Base-by-base conservation (phyloP, 2,888 invertebrate genomes). In the Sarcophaga caerulescens region DNA sequence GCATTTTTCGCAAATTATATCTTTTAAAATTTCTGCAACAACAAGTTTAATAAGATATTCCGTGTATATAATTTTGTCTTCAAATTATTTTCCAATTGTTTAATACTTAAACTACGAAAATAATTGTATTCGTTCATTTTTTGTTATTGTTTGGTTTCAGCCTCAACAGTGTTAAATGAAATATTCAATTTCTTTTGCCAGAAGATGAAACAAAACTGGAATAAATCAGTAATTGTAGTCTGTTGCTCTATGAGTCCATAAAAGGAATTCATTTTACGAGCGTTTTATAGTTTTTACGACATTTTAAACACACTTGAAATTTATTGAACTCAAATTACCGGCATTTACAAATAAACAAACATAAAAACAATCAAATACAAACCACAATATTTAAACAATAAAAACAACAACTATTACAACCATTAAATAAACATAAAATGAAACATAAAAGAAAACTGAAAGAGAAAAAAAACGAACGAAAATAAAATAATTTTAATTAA, bases 371-470 rank as follows among this genome's bases (percentile, higher is more conserved):
- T 81, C 10, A 77, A 52, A 85, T 62, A 77, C 17, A 77, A 76
- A 80, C 68, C 85, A 85, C 83, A 77, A 85, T 69, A 65, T 83
- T 76, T 73, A 74, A 74, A 81, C 86, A 81, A 70, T 71, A 81
- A 85, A 76, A 80, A 73, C 60, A 80, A 73, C 60, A 76, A 59
- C 47, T 45, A 85, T 73, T 68, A 85, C 76, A 73, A 21, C 76
- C 83, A 86, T 86, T 68, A 84, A 86, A 84, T 60, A 74, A 78
- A 84, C 77, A 86, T 85, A 79, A 85, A 85, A 85, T 69, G 19
- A 63, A 70, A 17, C 44, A 52, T 52, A 57, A 77, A 79, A 85
- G 73, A 81, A 81, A 84, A 82, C 19, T 2, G 10, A 76, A 76
- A 52, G 1, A 52, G 2, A 52, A 19, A 73, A 19, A 70, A 76